Evolutionary conservation across 2,797 vertebrate genomes (phyloP).

Genomic region (Rhinophrynus dorsalis): DNA sequence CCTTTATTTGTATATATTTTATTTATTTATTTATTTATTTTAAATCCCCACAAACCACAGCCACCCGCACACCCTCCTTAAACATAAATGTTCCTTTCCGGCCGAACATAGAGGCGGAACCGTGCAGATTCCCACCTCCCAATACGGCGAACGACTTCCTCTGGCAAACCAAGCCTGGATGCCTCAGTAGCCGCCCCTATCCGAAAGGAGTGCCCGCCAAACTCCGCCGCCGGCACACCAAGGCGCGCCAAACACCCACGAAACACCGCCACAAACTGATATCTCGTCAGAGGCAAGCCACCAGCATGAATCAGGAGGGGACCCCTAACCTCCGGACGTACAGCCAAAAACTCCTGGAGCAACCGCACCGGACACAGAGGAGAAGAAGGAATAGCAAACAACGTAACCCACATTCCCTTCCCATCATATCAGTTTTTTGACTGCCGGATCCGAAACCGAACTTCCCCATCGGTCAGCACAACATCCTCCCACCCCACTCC

Average conservation of each 20-base stretch:
- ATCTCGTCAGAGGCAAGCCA: background rate
- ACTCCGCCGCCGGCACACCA: background rate
- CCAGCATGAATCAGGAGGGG: background rate
- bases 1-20: too few relatives aligned
- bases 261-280: background rate
- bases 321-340: background rate
- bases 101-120: background rate
- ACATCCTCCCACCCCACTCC: too few relatives aligned
- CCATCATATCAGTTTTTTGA: too few relatives aligned
- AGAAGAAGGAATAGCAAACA: too few relatives aligned
- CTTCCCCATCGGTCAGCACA: too few relatives aligned
- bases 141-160: background rate
- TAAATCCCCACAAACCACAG: too few relatives aligned
- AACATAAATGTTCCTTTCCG: background rate
- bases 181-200: background rate
- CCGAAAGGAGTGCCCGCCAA: background rate
- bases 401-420: too few relatives aligned
- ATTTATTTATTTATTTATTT: too few relatives aligned
- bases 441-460: too few relatives aligned
- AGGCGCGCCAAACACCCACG: background rate
- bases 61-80: background rate
- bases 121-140: background rate
- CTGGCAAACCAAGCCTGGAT: background rate
- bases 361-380: background rate
- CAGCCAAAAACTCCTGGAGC: background rate